These are phyloP conservation scores for Phaethornis superciliosus DNA, from an alignment of 2,113 vertebrate genomes.

Conservation along the genomic window DNA sequence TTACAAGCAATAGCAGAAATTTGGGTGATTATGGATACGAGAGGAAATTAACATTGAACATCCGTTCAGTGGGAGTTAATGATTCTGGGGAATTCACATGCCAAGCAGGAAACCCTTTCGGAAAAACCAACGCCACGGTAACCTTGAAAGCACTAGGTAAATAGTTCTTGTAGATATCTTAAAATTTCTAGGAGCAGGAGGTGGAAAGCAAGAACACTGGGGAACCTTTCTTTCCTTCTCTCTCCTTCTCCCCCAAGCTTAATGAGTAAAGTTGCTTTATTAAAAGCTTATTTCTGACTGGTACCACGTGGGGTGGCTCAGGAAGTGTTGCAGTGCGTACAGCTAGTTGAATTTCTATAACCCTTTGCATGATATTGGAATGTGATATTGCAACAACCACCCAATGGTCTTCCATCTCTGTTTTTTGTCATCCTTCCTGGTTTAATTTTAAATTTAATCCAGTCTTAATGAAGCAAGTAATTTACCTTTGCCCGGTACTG, in stretches of 20 bases:
- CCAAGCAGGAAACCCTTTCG: conserved; percentile 86
- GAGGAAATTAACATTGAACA: conserved; percentile 80
- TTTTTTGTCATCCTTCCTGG: not conserved
- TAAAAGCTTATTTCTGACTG: conserved; percentile 20
- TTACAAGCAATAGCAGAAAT: conserved; percentile 73
- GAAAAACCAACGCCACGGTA: conserved; percentile 81
- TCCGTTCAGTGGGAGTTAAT: conserved; percentile 78
- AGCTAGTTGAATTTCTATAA: not conserved
- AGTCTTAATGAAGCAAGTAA: not conserved
- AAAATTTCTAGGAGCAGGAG: conserved; percentile 16
- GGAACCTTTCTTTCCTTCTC: not conserved
- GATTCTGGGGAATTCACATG: conserved; percentile 91
- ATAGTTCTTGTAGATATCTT: conserved; percentile 49
- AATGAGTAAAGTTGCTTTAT: conserved; percentile 11
- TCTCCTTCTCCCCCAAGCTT: conserved; percentile 12
- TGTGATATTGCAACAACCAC: not conserved
- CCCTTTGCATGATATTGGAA: not conserved
- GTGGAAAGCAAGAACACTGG: conserved; percentile 19
- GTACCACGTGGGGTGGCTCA: not conserved
- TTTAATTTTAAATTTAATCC: conserved; percentile 28
- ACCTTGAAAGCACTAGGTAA: conserved; percentile 93
- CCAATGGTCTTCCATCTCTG: not conserved
- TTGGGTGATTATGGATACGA: conserved; percentile 75
- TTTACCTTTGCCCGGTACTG: not conserved
- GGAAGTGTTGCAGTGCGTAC: not conserved